Conservation (phyloP, 2,113 vertebrate species). For the Nyctereutes procyonoides region DNA sequence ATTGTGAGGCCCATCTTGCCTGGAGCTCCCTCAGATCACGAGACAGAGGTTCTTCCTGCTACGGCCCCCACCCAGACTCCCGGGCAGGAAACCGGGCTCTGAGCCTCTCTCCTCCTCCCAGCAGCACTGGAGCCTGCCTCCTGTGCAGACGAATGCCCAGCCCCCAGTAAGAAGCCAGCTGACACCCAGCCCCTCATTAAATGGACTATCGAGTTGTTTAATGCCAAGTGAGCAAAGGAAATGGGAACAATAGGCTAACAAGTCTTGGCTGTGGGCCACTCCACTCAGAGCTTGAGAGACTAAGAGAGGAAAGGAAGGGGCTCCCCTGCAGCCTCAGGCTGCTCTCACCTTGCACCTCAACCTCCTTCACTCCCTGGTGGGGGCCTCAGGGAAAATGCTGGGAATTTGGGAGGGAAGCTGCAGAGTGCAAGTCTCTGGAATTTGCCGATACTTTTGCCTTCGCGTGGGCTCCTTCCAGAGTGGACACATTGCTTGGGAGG, state of each 20-base stretch:
- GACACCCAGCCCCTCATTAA: background rate
- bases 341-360: background rate
- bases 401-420: background rate
- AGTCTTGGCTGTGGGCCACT: background rate
- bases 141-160: background rate
- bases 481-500: too few relatives aligned
- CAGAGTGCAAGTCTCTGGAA: background rate
- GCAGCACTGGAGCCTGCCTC: background rate
- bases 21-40: background rate
- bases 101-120: background rate
- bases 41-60: background rate
- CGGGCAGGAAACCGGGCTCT: fast-evolving
- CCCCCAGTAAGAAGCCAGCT: background rate
- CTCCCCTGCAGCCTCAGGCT: background rate
- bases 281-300: background rate
- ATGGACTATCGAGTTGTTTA: background rate
- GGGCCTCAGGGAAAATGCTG: background rate
- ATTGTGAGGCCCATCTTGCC: background rate
- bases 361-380: background rate
- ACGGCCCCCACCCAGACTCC: too few relatives aligned
- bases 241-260: background rate
- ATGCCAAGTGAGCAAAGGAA: background rate
- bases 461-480: background rate
- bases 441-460: background rate
- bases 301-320: background rate